A percentile compares a stretch with the other conserved stretches of the same genome.
phyloP scores from a whole-genome alignment of 2,888 invertebrate genomes.

The Allolobophora icterica region DNA sequence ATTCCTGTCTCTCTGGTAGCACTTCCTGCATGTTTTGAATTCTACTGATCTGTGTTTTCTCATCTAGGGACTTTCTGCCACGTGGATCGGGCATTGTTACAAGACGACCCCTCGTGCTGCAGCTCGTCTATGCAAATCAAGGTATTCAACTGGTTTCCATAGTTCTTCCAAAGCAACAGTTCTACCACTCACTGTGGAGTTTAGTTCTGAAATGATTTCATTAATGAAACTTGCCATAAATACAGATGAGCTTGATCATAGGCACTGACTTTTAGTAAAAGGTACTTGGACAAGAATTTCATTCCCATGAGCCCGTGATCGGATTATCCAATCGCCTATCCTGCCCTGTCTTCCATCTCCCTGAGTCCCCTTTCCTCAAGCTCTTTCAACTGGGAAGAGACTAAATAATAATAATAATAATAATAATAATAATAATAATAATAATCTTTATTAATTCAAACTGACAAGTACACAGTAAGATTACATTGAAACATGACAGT shows the following conservation, averaged over 20 bases:
- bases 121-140: conserved; percentile 59
- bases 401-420: too few species aligned
- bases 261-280: too few species aligned
- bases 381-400: too few species aligned
- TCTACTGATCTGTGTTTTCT: conserved; percentile 29
- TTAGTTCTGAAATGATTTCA: background rate
- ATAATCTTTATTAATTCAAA: too few species aligned
- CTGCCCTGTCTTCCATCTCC: too few species aligned
- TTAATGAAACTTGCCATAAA: background rate
- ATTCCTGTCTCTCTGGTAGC: background rate
- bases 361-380: too few species aligned
- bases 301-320: too few species aligned
- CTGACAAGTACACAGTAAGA: too few species aligned
- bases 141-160: conserved; percentile 51
- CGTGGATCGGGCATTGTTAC: conserved; percentile 92
- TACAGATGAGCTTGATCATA: background rate
- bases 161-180: background rate
- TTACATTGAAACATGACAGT: too few species aligned
- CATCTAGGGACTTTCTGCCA: conserved; percentile 65
- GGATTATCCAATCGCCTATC: too few species aligned
- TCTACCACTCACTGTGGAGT: background rate
- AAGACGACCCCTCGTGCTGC: conserved; percentile 84
- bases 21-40: background rate
- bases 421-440: too few species aligned
- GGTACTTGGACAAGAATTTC: too few species aligned